Evolutionary conservation across 1,140 invertebrate species (phyloP), one percentile per base, ranked within the genome.

Genomic region (Archegozetes longisetosus): DNA sequence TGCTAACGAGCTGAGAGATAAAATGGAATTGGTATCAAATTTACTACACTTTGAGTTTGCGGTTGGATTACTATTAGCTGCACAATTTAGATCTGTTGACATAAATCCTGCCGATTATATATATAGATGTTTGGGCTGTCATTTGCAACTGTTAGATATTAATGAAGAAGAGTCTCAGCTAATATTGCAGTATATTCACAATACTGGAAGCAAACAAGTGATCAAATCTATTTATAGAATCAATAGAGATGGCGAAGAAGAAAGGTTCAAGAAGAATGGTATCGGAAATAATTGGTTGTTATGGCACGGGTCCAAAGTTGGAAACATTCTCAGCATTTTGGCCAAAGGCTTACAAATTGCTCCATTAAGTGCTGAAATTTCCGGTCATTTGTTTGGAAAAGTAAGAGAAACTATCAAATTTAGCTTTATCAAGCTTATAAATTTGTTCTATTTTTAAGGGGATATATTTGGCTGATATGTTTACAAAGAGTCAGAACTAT

Each of bases 91-190:
- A 57, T 40, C 66, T 40, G 61, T 64, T 32, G 71, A 69, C 62
- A 69, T 70, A 24, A 74, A 75, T 67, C 74, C 75, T 3, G 61
- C 71, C 51, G 74, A 77, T 62, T 76, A 77, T 62, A 66, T 76
- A 4, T 76, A 76, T 59, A 63, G 67, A 51, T 68, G 68, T 28
- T 57, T 76, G 14, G 68, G 68, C 13, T 71, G 72, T 63, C 66
- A 68, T 50, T 64, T 76, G 17, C 57, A 70, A 49, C 60, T 69
- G 13, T 50, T 76, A 53, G 60, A 66, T 24, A 61, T 68, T 51
- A 64, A 68, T 26, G 65, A 65, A 13, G 54, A 62, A 4, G 73
- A 75, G 58, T 64, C 70, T 27, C 72, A 76, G 62, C 69, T 74
- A 58, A 74, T 77, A 58, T 67, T 76, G 14, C 71, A 74, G 49